Percentiles rank a stretch among this genome's conserved stretches.
Conservation (phyloP, 2,888 invertebrate genomes). For the Itoplectis maculator region DNA sequence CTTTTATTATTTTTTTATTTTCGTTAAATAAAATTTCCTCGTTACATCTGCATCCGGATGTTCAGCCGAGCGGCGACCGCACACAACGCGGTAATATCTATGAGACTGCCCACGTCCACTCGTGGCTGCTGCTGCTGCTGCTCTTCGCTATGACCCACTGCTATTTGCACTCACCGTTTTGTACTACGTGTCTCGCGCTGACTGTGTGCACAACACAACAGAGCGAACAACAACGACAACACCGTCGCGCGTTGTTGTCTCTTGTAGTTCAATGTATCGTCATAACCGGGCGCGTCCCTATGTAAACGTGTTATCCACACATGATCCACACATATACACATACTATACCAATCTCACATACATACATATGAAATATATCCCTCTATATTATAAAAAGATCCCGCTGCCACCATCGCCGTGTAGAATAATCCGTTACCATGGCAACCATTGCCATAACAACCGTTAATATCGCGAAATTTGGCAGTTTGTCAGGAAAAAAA, state of each 20-base stretch:
- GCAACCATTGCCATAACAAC: too few species aligned
- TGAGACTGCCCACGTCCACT: constrained; percentile 34
- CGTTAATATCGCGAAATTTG: too few species aligned
- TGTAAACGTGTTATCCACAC: constrained; percentile 1
- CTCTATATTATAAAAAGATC: too few species aligned
- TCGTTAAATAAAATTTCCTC: not conserved
- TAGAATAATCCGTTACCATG: too few species aligned
- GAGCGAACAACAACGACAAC: constrained; percentile 42
- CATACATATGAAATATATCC: too few species aligned
- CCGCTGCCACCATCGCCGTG: too few species aligned
- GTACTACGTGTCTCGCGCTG: constrained; percentile 28
- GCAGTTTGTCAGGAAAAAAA: too few species aligned
- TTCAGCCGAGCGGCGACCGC: not conserved
- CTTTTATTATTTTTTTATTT: not conserved
- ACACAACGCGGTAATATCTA: constrained; percentile 29
- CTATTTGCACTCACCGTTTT: constrained; percentile 23
- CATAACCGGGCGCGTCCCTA: not conserved
- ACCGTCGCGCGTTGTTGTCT: constrained; percentile 24
- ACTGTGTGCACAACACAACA: constrained; percentile 16
- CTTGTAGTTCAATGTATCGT: constrained; percentile 10
- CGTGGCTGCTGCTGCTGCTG: constrained; percentile 21
- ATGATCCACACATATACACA: too few species aligned
- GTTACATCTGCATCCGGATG: not conserved
- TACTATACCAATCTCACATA: too few species aligned
- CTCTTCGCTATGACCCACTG: constrained; percentile 40